Conservation (phyloP, 1,140 invertebrate genomes). For the Penaeus japonicus region DNA sequence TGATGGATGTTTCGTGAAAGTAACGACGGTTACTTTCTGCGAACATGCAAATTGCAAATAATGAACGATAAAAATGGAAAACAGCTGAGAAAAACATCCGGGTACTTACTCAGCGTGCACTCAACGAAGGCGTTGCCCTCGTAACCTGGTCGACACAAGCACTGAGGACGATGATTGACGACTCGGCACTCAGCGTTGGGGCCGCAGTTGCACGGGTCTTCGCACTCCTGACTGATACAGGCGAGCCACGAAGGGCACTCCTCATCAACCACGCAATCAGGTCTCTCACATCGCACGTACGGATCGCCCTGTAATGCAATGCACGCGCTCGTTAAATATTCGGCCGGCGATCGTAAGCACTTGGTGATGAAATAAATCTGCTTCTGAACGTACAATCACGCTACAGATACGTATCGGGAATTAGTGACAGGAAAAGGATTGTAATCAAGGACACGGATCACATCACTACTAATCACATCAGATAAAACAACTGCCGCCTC, state of each 20-base stretch:
- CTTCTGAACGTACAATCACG: background rate
- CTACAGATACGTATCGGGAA: too few relatives aligned
- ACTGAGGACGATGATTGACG: constrained; percentile 75
- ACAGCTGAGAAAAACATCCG: too few relatives aligned
- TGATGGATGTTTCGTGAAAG: background rate
- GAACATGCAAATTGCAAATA: too few relatives aligned
- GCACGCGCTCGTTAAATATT: constrained; percentile 71
- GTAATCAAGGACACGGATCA: too few relatives aligned
- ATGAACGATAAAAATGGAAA: too few relatives aligned
- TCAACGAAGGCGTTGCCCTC: constrained; percentile 76
- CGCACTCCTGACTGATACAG: constrained; percentile 79
- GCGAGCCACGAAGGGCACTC: constrained; percentile 80
- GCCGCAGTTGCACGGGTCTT: constrained; percentile 77
- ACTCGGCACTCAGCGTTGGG: constrained; percentile 83
- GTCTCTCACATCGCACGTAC: constrained; percentile 76
- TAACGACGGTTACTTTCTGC: background rate
- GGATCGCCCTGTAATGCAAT: constrained; percentile 81
- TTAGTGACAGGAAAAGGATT: too few relatives aligned
- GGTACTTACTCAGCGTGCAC: constrained; percentile 71
- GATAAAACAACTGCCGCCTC: background rate
- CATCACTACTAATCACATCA: too few relatives aligned
- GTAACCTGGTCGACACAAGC: constrained; percentile 80
- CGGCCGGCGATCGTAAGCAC: too few relatives aligned
- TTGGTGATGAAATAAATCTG: too few relatives aligned
- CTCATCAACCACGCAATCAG: constrained; percentile 77